Base-by-base conservation (phyloP, 2,797 vertebrate genomes). In the Phaenicophaeus curvirostris region DNA sequence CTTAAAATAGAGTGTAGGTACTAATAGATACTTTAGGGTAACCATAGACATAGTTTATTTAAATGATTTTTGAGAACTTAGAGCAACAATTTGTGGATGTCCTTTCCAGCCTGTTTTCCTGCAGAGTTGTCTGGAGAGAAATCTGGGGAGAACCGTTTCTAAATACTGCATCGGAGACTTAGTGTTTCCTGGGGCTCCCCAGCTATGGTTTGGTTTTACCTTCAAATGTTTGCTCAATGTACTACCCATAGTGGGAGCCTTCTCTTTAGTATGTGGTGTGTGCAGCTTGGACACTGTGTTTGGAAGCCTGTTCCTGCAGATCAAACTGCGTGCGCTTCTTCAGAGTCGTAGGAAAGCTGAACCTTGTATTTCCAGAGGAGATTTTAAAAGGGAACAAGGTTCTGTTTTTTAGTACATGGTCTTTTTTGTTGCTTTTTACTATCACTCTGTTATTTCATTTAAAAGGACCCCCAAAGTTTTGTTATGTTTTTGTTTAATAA, bases 401-500 rank as follows among this genome's bases (percentile, higher is more conserved):
- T 87, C 53, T 85, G 54, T 76, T 65, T 42, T 41, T 68, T 35
- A 74, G 21, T 71, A 58, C 20, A 5, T 33, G 37, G 27, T 39
- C 57, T 2, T 10, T 79, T 76, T 76, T 75, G 42, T 84, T 91
- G 42, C 39, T 87, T 77, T 81, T 68, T 87, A 48, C 68, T 78
- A 61, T 86, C 4, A 1, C 54, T 50, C 50, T 63, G 35, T 82
- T 80, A 61, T 77, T 94, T 89, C n/a, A 53, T 81, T 91, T 88
- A 53, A 91, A 94, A 92, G 41, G 87, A 94, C 79, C 73, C 89
- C 76, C 62, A 91, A 96, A 94, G 89, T 93, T 96, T 87, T 90
- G 37, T 85, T 90, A 51, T 87, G 42, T 48, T 93, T 94, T 93
- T 95, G 39, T 93, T 95, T 91, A 92, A 86, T 92, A 87, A 89